These are phyloP conservation scores for Xiphophorus couchianus DNA, from an alignment of 2,113 vertebrate genomes.

Conservation along the genomic window DNA sequence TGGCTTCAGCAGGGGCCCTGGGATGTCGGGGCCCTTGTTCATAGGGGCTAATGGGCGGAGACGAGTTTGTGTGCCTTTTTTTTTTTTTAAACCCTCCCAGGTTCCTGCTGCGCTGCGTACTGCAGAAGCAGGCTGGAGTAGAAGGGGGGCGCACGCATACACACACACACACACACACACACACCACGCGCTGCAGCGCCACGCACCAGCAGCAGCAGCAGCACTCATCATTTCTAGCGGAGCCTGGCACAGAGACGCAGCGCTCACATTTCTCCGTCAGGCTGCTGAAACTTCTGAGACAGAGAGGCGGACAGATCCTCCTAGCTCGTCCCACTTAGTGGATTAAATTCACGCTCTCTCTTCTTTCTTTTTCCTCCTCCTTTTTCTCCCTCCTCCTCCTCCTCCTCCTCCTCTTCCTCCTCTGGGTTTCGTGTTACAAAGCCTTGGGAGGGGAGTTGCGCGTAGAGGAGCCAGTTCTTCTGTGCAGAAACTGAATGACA, in stretches of 20 bases:
- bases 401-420: slow-evolving; percentile 61
- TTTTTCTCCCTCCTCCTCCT: slow-evolving; percentile 26
- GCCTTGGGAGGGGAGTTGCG: slow-evolving; percentile 71
- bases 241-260: slow-evolving; percentile 64
- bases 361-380: slow-evolving; percentile 25
- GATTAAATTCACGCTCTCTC: slow-evolving; percentile 64
- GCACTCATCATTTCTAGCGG: slow-evolving; percentile 35
- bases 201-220: slow-evolving; percentile 13
- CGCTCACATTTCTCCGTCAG: slow-evolving; percentile 38
- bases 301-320: slow-evolving; percentile 27
- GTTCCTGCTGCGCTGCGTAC: slow-evolving; percentile 69
- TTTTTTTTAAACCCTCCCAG: slow-evolving; percentile 36
- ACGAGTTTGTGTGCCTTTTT: slow-evolving; percentile 55
- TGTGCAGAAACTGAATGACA: slow-evolving; percentile 77
- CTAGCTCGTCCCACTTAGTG: slow-evolving; percentile 55
- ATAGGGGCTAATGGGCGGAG: slow-evolving; percentile 62
- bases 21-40: slow-evolving; percentile 48
- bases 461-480: slow-evolving; percentile 74
- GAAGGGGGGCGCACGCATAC: slow-evolving; percentile 50
- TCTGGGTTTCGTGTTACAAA: slow-evolving; percentile 79
- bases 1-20: slow-evolving; percentile 36
- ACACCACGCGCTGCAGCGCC: slow-evolving; percentile 56
- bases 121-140: slow-evolving; percentile 64
- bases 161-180: too few species aligned
- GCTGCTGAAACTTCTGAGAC: slow-evolving; percentile 60